phyloP scores from a whole-genome alignment of 2,888 invertebrate genomes.

The Nomada fabriciana region DNA sequence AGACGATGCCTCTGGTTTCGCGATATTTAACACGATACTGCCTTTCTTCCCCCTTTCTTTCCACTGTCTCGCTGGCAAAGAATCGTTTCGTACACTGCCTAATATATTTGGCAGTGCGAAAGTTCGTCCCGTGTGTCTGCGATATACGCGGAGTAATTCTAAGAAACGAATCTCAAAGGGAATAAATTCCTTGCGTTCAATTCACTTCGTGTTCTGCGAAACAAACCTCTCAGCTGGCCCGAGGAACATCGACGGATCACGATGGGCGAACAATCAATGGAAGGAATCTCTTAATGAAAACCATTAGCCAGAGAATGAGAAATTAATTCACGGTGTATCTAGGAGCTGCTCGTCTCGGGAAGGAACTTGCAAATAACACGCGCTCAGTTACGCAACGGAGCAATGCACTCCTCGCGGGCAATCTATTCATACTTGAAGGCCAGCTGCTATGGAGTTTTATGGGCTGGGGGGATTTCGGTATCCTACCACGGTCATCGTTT shows the following conservation, averaged over 20 bases:
- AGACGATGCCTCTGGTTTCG: not conserved
- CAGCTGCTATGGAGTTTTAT: slow-evolving; percentile 69
- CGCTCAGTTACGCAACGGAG: slow-evolving; percentile 79
- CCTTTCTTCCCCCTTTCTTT: not conserved
- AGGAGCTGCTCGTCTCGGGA: slow-evolving; percentile 7
- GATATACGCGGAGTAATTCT: too few species aligned
- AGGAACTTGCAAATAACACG: slow-evolving; percentile 73
- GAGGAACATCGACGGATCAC: not conserved
- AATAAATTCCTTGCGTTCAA: not conserved
- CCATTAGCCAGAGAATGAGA: slow-evolving; percentile 29
- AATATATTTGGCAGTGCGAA: too few species aligned
- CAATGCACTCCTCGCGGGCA: slow-evolving; percentile 81
- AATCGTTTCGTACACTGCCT: too few species aligned
- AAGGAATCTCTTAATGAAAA: slow-evolving; percentile 17
- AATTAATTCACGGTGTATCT: slow-evolving; percentile 32
- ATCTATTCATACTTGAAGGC: slow-evolving; percentile 82
- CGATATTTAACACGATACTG: not conserved
- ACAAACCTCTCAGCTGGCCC: not conserved
- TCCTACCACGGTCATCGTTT: slow-evolving; percentile 65
- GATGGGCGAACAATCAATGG: slow-evolving; percentile 19
- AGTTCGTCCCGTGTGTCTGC: too few species aligned
- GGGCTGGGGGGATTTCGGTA: slow-evolving; percentile 55
- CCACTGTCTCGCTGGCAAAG: too few species aligned
- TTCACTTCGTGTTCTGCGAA: too few species aligned
- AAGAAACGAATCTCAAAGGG: not conserved